These are phyloP conservation scores for Hydrotaea diabolus DNA, from an alignment of 2,888 invertebrate species.

Conservation along the genomic window DNA sequence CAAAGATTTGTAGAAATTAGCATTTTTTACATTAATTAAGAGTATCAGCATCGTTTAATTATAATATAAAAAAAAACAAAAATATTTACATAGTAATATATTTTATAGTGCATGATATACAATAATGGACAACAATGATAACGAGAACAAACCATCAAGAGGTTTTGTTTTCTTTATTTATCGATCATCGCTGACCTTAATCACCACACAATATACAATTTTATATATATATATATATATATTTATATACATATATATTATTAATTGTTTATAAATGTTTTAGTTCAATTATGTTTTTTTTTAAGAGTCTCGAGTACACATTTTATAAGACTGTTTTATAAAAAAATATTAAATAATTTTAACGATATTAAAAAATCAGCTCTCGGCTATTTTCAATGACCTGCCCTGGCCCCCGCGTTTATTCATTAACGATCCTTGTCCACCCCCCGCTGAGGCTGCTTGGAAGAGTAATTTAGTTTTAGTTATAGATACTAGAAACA, in stretches of 20 bases:
- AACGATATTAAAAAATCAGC: constrained; percentile 30
- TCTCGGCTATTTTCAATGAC: neutral
- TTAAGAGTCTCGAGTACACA: constrained; percentile 57
- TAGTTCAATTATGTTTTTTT: constrained; percentile 55
- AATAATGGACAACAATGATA: constrained; percentile 1
- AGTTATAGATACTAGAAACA: neutral
- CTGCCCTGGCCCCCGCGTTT: neutral
- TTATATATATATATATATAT: neutral
- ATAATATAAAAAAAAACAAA: too few relatives aligned
- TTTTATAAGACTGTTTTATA: constrained; percentile 65
- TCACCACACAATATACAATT: constrained; percentile 29
- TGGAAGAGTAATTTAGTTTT: constrained; percentile 42
- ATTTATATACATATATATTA: neutral
- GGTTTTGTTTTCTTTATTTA: neutral
- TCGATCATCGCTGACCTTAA: constrained; percentile 14
- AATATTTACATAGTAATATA: constrained; percentile 20
- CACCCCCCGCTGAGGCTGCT: constrained; percentile 46
- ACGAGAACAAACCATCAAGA: neutral
- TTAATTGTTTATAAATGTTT: constrained; percentile 46
- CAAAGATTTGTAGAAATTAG: constrained; percentile 65
- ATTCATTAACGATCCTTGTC: neutral
- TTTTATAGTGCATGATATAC: constrained; percentile 17
- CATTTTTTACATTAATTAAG: constrained; percentile 49
- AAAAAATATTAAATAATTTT: constrained; percentile 51
- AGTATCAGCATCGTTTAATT: constrained; percentile 40